These are phyloP conservation scores for Oikopleura albicans DNA, from an alignment of 23 tunicate genomes.

Conservation along the genomic window DNA sequence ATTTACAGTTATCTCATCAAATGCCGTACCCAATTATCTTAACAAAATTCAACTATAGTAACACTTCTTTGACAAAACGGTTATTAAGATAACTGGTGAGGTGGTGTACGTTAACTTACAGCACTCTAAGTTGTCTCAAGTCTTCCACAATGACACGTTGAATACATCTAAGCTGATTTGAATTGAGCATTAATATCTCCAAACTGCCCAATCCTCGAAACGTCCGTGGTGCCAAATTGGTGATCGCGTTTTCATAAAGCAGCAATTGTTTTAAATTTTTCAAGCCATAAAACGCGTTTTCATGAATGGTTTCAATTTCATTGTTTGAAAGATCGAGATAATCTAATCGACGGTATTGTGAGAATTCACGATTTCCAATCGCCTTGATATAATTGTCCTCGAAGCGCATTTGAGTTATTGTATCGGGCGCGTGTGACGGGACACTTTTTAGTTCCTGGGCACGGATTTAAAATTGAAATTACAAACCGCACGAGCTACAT, in stretches of 20 bases:
- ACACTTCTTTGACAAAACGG: too few relatives aligned
- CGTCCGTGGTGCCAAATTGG: neutral
- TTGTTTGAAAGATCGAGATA: neutral
- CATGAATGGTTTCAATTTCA: constrained; percentile 2
- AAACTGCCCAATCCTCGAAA: neutral
- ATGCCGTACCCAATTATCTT: too few relatives aligned
- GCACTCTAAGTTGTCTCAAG: neutral
- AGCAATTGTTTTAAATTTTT: neutral
- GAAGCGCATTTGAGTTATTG: neutral
- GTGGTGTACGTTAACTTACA: too few relatives aligned
- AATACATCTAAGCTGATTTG: neutral
- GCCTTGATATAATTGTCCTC: neutral
- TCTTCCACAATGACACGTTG: neutral
- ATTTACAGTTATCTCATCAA: too few relatives aligned
- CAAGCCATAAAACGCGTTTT: neutral
- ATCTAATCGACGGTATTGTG: neutral
- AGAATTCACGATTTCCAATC: neutral
- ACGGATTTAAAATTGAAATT: too few relatives aligned
- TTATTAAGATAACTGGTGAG: too few relatives aligned
- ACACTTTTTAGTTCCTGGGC: too few relatives aligned
- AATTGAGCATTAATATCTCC: neutral
- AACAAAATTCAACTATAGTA: too few relatives aligned
- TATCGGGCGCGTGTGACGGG: neutral
- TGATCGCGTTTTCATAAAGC: neutral
- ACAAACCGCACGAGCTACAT: too few relatives aligned